A percentile compares a stretch with the other conserved stretches of the same genome.
Evolutionary conservation across 2,888 invertebrate genomes (phyloP).

Genomic region (Oasisia sp.): DNA sequence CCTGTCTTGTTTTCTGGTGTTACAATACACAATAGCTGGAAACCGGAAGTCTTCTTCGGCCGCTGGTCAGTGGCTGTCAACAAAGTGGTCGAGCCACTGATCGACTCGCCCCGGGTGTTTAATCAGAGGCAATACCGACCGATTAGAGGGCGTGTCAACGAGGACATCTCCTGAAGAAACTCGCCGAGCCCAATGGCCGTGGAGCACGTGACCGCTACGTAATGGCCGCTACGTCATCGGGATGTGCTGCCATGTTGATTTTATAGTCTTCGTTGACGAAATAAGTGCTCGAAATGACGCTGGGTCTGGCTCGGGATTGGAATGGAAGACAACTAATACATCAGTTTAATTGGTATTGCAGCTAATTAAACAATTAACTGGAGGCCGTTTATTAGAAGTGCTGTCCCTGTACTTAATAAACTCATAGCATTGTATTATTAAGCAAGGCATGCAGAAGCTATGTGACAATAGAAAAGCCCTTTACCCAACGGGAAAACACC

Average conservation of each 20-base stretch:
- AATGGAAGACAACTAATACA: not conserved
- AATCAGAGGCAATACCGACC: not conserved
- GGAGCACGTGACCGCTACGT: not conserved
- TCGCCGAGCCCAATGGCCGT: not conserved
- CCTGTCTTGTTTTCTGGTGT: not conserved
- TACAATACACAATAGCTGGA: not conserved
- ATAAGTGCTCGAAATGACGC: not conserved
- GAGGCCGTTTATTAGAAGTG: not conserved
- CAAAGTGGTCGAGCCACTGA: not conserved
- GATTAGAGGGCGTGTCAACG: conserved; percentile 10
- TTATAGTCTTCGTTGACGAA: not conserved
- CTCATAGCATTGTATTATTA: not conserved
- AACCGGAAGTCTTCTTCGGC: not conserved
- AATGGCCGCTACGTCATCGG: conserved; percentile 11
- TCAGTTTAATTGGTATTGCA: not conserved
- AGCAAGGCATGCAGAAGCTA: not conserved
- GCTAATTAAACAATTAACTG: not conserved
- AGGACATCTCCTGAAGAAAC: not conserved
- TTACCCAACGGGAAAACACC: not conserved
- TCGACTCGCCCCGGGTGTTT: not conserved
- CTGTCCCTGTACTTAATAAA: not conserved
- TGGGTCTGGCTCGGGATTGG: not conserved
- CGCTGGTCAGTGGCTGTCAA: not conserved
- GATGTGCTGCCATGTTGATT: conserved; percentile 17
- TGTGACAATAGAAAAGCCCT: not conserved